These are phyloP conservation scores for Aphaenogaster floridana DNA, from an alignment of 1,140 invertebrate genomes.

Conservation along the genomic window DNA sequence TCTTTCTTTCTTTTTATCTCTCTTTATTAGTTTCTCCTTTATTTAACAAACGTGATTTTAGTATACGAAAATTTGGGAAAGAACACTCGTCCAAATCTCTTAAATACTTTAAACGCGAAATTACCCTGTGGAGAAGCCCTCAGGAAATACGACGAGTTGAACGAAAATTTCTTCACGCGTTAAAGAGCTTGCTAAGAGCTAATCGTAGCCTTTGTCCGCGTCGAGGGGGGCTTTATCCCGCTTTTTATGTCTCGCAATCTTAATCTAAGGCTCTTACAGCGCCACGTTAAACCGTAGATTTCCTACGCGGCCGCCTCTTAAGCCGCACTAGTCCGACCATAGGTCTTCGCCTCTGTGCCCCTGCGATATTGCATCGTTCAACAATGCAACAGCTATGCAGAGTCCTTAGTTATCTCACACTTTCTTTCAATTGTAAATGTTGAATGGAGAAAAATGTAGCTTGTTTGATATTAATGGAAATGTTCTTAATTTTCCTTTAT, in stretches of 20 bases:
- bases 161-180: conserved; percentile 50
- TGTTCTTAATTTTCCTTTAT: neutral
- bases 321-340: conserved; percentile 40
- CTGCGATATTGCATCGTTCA: conserved; percentile 43
- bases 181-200: conserved; percentile 60
- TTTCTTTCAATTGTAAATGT: neutral
- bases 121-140: neutral
- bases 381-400: neutral
- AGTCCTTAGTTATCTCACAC: neutral
- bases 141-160: neutral
- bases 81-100: conserved; percentile 2
- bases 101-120: conserved; percentile 40
- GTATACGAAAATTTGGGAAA: conserved; percentile 1
- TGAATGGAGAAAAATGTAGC: neutral
- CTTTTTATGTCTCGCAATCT: conserved; percentile 59
- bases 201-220: conserved; percentile 52
- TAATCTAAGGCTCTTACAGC: conserved; percentile 60
- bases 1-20: neutral
- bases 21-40: neutral
- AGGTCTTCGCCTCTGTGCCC: conserved; percentile 17
- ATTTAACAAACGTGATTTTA: neutral
- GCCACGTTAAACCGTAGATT: conserved; percentile 57
- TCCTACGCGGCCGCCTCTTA: conserved; percentile 51
- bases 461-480: neutral
- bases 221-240: conserved; percentile 36